phyloP scores from a whole-genome alignment of 2,113 vertebrate genomes.

The Dicerorhinus sumatrensis region DNA sequence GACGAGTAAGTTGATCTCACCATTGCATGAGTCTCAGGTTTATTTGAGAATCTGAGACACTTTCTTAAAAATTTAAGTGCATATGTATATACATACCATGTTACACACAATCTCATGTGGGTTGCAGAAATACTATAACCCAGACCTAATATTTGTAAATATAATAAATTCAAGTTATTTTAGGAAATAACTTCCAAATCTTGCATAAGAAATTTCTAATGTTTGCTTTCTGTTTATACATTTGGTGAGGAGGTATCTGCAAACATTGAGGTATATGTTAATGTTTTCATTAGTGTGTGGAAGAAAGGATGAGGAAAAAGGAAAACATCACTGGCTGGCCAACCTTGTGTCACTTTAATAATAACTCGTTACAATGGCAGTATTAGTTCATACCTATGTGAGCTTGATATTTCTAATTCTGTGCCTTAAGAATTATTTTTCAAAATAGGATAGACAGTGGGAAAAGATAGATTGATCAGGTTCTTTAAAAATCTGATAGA shows the following conservation, averaged over 20 bases:
- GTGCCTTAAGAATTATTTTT: not conserved
- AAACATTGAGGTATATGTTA: not conserved
- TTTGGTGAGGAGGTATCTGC: not conserved
- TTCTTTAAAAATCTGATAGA: constrained; percentile 6
- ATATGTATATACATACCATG: not conserved
- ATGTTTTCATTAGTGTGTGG: not conserved
- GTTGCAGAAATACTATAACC: not conserved
- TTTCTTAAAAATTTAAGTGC: not conserved
- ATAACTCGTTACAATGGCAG: not conserved
- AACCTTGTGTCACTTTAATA: not conserved
- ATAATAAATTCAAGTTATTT: not conserved
- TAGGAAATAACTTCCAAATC: not conserved
- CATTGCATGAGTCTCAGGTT: not conserved
- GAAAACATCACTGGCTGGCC: not conserved
- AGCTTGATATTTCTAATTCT: constrained; percentile 48
- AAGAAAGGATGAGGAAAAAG: not conserved
- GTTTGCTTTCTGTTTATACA: not conserved
- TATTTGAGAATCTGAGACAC: not conserved
- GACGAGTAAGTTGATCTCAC: not conserved
- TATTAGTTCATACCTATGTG: not conserved
- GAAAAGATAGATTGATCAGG: constrained; percentile 7
- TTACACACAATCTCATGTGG: not conserved
- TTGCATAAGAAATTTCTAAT: not conserved
- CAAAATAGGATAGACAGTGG: not conserved
- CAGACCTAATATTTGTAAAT: not conserved